A percentile compares a stretch with the other conserved stretches of the same genome.
Evolutionary conservation across 2,797 vertebrate genomes (phyloP).

Genomic region (Eupleurogrammus muticus): DNA sequence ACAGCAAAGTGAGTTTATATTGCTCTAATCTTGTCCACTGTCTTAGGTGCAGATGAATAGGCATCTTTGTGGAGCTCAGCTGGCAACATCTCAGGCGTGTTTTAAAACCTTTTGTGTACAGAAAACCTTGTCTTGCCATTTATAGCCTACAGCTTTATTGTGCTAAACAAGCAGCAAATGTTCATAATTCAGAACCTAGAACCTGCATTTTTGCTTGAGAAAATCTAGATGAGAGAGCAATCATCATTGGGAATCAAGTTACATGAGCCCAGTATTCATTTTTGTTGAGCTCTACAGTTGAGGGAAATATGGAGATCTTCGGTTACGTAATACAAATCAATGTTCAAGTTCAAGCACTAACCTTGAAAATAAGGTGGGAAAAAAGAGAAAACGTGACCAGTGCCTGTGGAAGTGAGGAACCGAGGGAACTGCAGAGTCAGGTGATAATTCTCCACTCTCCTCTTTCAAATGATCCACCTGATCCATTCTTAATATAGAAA

Average conservation of each 20-base stretch:
- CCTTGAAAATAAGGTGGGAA: neutral
- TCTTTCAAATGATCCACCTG: neutral
- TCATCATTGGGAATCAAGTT: too few species aligned
- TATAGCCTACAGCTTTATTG: neutral
- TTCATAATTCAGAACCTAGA: too few species aligned
- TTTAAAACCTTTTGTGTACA: neutral
- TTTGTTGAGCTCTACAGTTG: too few species aligned
- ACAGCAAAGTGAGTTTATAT: conserved; percentile 32
- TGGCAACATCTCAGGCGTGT: conserved; percentile 13
- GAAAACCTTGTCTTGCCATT: neutral
- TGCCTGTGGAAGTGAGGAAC: neutral
- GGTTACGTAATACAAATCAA: neutral
- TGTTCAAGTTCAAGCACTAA: neutral
- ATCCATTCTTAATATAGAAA: neutral
- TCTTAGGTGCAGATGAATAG: conserved; percentile 20
- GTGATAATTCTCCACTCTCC: neutral
- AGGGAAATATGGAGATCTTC: too few species aligned
- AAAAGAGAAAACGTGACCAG: neutral
- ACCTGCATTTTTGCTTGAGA: too few species aligned
- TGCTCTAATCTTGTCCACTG: conserved; percentile 36
- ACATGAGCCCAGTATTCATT: too few species aligned
- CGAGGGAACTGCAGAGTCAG: neutral
- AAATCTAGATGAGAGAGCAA: too few species aligned
- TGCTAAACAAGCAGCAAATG: too few species aligned
- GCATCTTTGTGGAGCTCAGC: conserved; percentile 22